Evolutionary conservation across 2,888 invertebrate genomes (phyloP), one percentile per base, ranked within the genome.

Genomic region (Drosophila peninsularis): DNA sequence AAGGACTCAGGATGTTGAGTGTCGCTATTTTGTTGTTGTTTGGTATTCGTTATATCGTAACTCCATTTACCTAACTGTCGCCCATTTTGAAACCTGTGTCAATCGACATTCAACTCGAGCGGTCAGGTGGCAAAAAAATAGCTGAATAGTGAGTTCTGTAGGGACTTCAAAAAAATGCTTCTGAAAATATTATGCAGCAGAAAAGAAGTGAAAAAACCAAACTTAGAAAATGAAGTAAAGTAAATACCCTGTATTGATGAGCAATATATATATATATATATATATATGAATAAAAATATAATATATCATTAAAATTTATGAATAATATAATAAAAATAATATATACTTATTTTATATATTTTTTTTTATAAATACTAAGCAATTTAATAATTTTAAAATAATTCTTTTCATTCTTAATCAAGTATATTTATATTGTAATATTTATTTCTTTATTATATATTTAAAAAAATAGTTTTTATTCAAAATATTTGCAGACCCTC

Each of bases 1-100:
- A 34, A 9, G n/a, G 42, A 32, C 41, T 50, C 69, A 54, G 53
- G 44, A 52, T 42, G 61, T 37, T 21, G 47, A 21, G 5, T 53
- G 21, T 37, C 42, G 36, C 41, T n/a, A 30, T 32, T 47, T 58
- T 11, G 6, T 19, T 37, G 11, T 39, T 36, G 34, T 67, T 49
- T n/a, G 6, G 13, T 14, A 21, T 53, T 30, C 36, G 63, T 49
- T 30, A 49, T 50, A 37, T 50, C 45, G 21, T 13, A 36, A 39
- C 34, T 44, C 13, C 41, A 32, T 21, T 32, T 42, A 24, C 65
- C 32, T 27, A 14, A 14, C 49, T 5, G 32, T 17, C 32, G 9
- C 13, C 37, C 47, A 30, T 21, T 32, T 36, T 14, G 5, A 6
- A 13, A 47, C 19, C 41, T n/a, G n/a, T 27, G 24, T 50, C 42